Conservation (phyloP, 2,888 invertebrate species). For the Cryptocephalus moraei region DNA sequence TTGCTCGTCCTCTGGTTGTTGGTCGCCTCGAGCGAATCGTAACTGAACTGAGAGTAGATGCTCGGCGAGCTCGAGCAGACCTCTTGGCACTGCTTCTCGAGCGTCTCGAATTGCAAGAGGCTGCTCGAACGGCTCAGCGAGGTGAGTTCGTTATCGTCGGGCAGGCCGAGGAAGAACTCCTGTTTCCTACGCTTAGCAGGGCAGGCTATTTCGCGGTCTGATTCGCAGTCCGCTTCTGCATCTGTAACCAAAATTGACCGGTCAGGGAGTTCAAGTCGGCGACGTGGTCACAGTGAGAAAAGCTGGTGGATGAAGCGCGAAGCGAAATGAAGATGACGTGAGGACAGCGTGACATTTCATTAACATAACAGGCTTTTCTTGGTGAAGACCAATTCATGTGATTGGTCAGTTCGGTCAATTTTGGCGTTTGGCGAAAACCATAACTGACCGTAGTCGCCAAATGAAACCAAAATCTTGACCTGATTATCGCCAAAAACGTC, state of each 20-base stretch:
- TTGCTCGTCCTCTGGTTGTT: constrained; percentile 29
- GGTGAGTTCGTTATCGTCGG: constrained; percentile 37
- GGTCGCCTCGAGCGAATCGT: constrained; percentile 41
- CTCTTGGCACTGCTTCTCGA: constrained; percentile 59
- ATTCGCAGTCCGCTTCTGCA: constrained; percentile 50
- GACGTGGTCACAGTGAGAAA: no score
- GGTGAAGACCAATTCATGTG: no score
- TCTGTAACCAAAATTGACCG: constrained; percentile 28
- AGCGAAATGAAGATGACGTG: no score
- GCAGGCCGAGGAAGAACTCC: constrained; percentile 34
- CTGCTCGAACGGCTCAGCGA: constrained; percentile 71
- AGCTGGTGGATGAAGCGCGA: no score
- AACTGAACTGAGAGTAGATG: constrained; percentile 42
- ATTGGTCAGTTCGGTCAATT: no score
- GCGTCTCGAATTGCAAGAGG: constrained; percentile 73
- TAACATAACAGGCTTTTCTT: no score
- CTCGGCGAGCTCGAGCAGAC: constrained; percentile 39
- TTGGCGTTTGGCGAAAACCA: no score
- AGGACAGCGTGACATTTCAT: no score
- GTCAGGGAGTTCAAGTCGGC: no score
- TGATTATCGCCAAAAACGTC: no score
- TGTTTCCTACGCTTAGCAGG: constrained; percentile 64
- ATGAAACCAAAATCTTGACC: no score
- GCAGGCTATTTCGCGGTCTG: constrained; percentile 65
- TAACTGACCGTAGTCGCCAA: no score